Conservation (phyloP, 30 jellyfish, hydroid and myxozoan genomes). For the Hydra vulgaris region DNA sequence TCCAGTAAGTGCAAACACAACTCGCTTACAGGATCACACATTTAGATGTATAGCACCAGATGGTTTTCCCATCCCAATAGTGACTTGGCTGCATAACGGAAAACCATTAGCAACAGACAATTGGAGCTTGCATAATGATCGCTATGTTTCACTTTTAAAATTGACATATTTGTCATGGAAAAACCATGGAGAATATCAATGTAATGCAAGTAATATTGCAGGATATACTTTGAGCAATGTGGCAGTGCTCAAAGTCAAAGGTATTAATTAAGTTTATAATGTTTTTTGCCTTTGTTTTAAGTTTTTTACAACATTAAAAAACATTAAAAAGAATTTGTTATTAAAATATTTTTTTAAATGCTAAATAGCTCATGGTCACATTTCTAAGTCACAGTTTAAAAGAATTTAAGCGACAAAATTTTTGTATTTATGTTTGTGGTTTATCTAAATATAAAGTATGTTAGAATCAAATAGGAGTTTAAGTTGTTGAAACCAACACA, state of each 20-base stretch:
- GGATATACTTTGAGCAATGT: not conserved
- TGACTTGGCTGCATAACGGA: conserved; percentile 40
- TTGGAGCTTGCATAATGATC: not conserved
- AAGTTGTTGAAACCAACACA: too few relatives aligned
- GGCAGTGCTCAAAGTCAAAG: not conserved
- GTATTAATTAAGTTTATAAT: too few relatives aligned
- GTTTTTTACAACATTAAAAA: too few relatives aligned
- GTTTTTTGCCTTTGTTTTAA: too few relatives aligned
- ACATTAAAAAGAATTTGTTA: too few relatives aligned
- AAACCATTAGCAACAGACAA: not conserved
- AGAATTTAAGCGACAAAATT: too few relatives aligned
- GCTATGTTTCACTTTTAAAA: not conserved
- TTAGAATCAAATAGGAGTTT: too few relatives aligned
- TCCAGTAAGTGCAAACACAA: conserved; percentile 12
- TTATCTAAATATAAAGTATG: too few relatives aligned
- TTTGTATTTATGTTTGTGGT: too few relatives aligned
- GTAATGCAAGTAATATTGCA: conserved; percentile 13
- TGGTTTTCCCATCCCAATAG: conserved; percentile 55
- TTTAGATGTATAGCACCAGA: conserved; percentile 23
- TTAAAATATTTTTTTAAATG: too few relatives aligned
- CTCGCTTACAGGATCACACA: conserved; percentile 3
- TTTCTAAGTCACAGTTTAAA: too few relatives aligned
- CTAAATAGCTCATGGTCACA: too few relatives aligned
- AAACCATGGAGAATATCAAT: conserved; percentile 2
- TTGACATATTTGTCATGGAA: not conserved